Evolutionary conservation across 2,113 vertebrate genomes (phyloP), one percentile per base, ranked within the genome.

Genomic region (Chlamydotis undulata): DNA sequence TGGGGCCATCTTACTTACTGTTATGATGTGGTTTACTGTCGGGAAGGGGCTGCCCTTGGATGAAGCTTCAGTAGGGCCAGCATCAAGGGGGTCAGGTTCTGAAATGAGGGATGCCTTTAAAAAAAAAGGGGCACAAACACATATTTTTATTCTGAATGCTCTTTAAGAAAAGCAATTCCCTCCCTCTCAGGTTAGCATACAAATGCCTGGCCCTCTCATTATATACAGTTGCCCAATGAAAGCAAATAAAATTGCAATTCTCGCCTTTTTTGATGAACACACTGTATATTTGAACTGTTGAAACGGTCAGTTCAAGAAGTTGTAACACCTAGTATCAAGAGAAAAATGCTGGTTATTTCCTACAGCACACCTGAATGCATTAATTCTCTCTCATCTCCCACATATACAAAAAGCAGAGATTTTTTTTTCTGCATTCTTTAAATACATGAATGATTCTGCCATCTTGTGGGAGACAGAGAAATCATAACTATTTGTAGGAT

Each of bases 1-100:
- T 55, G 45, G 18, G 59, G 39, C 41, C 19, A 24, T 41, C 63
- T 74, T 52, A 94, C 98, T 98, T 97, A 98, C 98, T 89, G 96
- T 97, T 97, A 98, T 98, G 29, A 95, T 83, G 1, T 97, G 97
- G 89, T 98, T 98, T 81, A 83, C 81, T 49, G 89, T 74, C 3
- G 78, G 60, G 41, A 98, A 97, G 39, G 96, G 93, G 65, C 95
- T 95, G 50, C 60, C 84, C 92, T 96, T 96, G 47, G 92, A 68
- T 53, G 94, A 94, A 49, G 60, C 73, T 67, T 98, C 98, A 33
- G 82, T 18, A 71, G 95, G 80, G 83, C 70, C 94, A 77, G 86
- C 78, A 64, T 89, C 91, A 45, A 67, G 56, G 57, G 39, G 45
- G 15, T 70, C 45, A 4, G 73, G 29, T 37, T 96, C 92, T 64